These are phyloP conservation scores for Pempheris klunzingeri DNA, from an alignment of 2,797 vertebrate species.

Conservation along the genomic window DNA sequence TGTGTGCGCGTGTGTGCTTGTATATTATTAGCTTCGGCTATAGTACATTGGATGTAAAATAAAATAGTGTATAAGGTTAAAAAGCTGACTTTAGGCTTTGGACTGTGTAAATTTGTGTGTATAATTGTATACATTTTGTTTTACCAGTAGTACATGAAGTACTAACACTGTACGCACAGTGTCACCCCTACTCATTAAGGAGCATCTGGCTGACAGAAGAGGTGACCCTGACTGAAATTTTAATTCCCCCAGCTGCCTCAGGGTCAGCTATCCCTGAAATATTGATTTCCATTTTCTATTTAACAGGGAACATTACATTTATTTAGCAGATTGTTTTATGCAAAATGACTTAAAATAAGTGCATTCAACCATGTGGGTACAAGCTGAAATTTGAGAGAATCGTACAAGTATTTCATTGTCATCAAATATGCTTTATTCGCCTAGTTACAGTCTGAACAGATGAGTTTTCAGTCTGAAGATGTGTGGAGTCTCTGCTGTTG, in stretches of 20 bases:
- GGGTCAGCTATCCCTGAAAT: constrained; percentile 71
- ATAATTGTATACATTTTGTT: background rate
- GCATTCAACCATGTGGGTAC: too few relatives aligned
- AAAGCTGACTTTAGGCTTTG: background rate
- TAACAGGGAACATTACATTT: constrained; percentile 53
- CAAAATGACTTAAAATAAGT: too few relatives aligned
- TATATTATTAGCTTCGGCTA: background rate
- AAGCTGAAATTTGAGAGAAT: too few relatives aligned
- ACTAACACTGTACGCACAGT: background rate
- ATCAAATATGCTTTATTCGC: too few relatives aligned
- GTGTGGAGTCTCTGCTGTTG: too few relatives aligned
- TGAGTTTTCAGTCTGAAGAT: too few relatives aligned
- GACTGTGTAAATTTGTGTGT: background rate
- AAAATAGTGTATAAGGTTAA: constrained; percentile 4
- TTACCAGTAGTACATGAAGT: background rate
- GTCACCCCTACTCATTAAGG: constrained; percentile 31
- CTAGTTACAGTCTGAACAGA: too few relatives aligned
- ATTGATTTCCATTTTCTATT: constrained; percentile 72
- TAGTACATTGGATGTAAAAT: constrained; percentile 9
- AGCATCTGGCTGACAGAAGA: constrained; percentile 49
- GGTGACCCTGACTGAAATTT: constrained; percentile 56
- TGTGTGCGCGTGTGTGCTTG: background rate
- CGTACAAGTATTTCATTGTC: too few relatives aligned
- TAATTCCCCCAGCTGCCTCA: constrained; percentile 54
- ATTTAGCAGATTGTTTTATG: too few relatives aligned